Conservation (phyloP, 2,113 vertebrate species). For the Spermophilus dauricus region DNA sequence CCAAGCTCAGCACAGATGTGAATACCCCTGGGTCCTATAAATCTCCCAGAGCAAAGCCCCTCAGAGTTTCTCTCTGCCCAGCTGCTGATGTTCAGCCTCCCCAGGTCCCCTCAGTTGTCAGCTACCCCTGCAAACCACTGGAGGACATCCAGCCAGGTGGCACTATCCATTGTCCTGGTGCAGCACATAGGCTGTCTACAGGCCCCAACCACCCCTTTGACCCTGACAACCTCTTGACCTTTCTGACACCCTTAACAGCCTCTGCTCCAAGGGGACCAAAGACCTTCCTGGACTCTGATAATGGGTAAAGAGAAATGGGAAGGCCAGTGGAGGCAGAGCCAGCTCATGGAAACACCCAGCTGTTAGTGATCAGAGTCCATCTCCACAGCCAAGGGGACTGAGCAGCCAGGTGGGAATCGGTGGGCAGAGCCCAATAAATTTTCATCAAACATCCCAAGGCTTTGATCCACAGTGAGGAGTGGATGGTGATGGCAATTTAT, state of each 20-base stretch:
- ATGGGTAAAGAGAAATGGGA: neutral
- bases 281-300: too few relatives aligned
- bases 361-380: neutral
- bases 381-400: neutral
- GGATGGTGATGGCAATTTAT: constrained; percentile 69
- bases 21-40: constrained; percentile 34
- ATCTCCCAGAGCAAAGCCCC: constrained; percentile 38
- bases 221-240: accelerated
- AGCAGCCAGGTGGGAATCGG: constrained; percentile 58
- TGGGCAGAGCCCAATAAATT: constrained; percentile 70
- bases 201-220: neutral
- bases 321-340: neutral
- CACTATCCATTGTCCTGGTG: neutral
- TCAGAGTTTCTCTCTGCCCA: neutral
- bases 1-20: constrained; percentile 60
- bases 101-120: neutral
- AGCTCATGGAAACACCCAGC: neutral
- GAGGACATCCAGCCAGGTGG: neutral
- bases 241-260: neutral
- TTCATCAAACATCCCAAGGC: constrained; percentile 65
- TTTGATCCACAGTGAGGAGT: constrained; percentile 77
- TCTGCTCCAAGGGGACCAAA: neutral
- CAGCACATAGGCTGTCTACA: neutral
- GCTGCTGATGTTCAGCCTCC: neutral
- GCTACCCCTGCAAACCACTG: neutral